A percentile compares a stretch with the other conserved stretches of the same genome.
phyloP scores from a whole-genome alignment of 2,113 vertebrate genomes.

The Campylomormyrus tamandua region DNA sequence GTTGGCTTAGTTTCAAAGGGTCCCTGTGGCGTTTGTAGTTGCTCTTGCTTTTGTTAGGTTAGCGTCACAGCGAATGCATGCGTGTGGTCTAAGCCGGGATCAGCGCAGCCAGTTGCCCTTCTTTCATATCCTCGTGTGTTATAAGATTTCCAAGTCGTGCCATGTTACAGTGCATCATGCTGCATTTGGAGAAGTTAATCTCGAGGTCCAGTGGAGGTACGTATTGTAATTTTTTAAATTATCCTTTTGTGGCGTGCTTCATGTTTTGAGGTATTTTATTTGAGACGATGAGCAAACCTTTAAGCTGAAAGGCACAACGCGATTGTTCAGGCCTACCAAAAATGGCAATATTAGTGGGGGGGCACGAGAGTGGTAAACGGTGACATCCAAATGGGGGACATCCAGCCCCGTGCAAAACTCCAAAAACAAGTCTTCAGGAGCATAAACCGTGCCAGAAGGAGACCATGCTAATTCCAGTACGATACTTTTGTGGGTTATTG shows the following conservation, averaged over 20 bases:
- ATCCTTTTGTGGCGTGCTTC: not conserved
- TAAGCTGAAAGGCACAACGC: not conserved
- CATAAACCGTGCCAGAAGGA: not conserved
- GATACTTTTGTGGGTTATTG: not conserved
- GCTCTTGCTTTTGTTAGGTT: not conserved
- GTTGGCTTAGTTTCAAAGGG: constrained; percentile 5
- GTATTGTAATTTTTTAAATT: not conserved
- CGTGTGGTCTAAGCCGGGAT: not conserved
- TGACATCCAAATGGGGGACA: not conserved
- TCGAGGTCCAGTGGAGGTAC: not conserved
- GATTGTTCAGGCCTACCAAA: not conserved
- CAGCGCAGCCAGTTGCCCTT: not conserved
- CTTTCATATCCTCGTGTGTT: not conserved
- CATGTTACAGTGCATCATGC: not conserved
- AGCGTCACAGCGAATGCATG: not conserved
- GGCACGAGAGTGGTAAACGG: not conserved
- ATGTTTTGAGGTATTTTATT: not conserved
- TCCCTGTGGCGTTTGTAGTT: not conserved
- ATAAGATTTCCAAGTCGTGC: not conserved
- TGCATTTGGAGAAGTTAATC: not conserved
- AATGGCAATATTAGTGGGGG: not conserved
- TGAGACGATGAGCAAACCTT: not conserved
- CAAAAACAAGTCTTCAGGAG: not conserved
- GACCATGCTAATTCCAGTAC: not conserved
- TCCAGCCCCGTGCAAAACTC: not conserved